A percentile compares a stretch with the other conserved stretches of the same genome.
phyloP scores from a whole-genome alignment of 2,113 vertebrate genomes.

The Numenius arquata region DNA sequence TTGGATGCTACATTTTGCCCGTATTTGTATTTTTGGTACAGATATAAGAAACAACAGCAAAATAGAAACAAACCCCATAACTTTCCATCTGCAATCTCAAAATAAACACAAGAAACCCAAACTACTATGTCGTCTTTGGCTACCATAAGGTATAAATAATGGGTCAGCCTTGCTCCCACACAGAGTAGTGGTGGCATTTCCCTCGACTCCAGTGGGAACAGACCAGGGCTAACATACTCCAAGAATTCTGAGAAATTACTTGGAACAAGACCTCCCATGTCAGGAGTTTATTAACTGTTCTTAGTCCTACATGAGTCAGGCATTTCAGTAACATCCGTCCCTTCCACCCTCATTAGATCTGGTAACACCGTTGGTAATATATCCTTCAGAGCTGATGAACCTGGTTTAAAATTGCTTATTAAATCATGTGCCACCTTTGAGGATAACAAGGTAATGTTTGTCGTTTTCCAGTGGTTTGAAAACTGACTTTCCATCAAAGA shows the following conservation, averaged over 20 bases:
- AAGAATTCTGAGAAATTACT: conserved; percentile 47
- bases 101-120: background rate
- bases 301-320: conserved; percentile 14
- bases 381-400: conserved; percentile 18
- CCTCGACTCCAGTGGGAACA: background rate
- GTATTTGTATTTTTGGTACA: background rate
- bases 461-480: background rate
- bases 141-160: background rate
- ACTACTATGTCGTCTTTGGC: background rate
- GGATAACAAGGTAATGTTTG: background rate
- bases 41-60: background rate
- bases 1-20: background rate
- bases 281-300: background rate
- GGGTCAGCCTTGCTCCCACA: background rate
- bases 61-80: background rate
- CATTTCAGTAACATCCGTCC: conserved; percentile 32
- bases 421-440: conserved; percentile 21
- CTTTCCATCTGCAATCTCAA: conserved; percentile 10
- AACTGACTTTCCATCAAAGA: background rate
- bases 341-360: conserved; percentile 30
- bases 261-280: conserved; percentile 34
- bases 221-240: background rate
- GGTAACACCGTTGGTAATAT: background rate
- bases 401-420: conserved; percentile 9
- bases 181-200: background rate